Percentiles rank a stretch among this genome's conserved stretches.
Evolutionary conservation across 2,888 invertebrate species (phyloP).

Genomic region (Andrena trimmerana): DNA sequence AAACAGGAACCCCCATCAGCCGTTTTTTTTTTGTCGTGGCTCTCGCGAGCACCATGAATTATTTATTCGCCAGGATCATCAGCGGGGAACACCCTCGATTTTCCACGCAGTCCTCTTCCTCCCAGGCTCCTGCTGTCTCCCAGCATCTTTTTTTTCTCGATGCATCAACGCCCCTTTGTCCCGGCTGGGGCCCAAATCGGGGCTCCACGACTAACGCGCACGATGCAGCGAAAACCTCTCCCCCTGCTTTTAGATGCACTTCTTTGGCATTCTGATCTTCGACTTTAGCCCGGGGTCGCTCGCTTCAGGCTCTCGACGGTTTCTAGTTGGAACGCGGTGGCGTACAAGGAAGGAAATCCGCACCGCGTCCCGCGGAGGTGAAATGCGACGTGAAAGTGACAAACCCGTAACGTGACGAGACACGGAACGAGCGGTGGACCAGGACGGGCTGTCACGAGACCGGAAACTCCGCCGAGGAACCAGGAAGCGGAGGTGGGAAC

Average conservation of each 20-base stretch:
- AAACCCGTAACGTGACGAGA: constrained; percentile 61
- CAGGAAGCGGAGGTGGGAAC: constrained; percentile 62
- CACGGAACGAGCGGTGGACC: constrained; percentile 72
- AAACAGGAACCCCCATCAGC: constrained; percentile 69
- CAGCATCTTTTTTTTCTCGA: not conserved
- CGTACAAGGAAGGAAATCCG: constrained; percentile 67
- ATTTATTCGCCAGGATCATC: constrained; percentile 74
- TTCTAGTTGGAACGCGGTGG: constrained; percentile 16
- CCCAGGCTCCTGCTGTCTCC: not conserved
- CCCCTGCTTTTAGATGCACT: not conserved
- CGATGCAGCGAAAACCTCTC: not conserved
- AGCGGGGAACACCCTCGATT: constrained; percentile 68
- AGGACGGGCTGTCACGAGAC: constrained; percentile 74
- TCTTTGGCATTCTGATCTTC: too few relatives aligned
- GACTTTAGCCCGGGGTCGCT: too few relatives aligned
- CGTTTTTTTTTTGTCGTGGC: constrained; percentile 31
- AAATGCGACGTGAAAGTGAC: constrained; percentile 79
- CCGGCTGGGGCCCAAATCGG: constrained; percentile 20
- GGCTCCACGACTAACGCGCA: constrained; percentile 29
- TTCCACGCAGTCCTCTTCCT: constrained; percentile 64
- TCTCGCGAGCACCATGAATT: constrained; percentile 71
- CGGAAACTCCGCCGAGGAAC: constrained; percentile 70
- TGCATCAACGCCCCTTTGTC: constrained; percentile 23
- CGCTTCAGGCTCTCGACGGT: not conserved
- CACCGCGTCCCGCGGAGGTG: constrained; percentile 52